phyloP scores from a whole-genome alignment of 2,888 invertebrate genomes.

The Agonopterix arenella region DNA sequence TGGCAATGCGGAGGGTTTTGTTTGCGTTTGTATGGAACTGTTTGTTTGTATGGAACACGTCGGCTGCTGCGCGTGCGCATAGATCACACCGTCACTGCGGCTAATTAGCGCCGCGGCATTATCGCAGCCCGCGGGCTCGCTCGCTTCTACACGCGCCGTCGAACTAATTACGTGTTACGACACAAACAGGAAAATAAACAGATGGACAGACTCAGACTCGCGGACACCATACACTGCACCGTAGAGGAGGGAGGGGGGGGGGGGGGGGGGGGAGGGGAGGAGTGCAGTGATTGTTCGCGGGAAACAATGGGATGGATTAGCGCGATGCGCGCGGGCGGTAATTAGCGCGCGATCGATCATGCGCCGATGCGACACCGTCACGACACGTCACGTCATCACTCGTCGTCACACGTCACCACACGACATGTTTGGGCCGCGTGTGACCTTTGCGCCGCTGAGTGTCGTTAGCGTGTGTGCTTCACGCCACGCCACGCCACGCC shows the following conservation, averaged over 20 bases:
- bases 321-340: not conserved
- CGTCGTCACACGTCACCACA: constrained; percentile 7
- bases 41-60: no score
- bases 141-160: not conserved
- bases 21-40: not conserved
- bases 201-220: constrained; percentile 1
- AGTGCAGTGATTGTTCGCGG: not conserved
- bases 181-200: constrained; percentile 5
- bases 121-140: constrained; percentile 2
- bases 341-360: not conserved
- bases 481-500: no score
- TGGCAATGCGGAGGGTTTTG: not conserved
- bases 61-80: constrained; percentile 1
- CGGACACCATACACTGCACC: not conserved
- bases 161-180: constrained; percentile 4
- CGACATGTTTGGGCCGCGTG: no score
- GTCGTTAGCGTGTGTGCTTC: no score
- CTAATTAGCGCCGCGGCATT: constrained; percentile 34
- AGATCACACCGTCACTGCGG: constrained; percentile 28
- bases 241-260: no score
- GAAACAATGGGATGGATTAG: constrained; percentile 1
- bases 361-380: not conserved
- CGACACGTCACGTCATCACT: not conserved
- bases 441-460: no score
- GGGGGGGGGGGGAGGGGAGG: not conserved